A percentile compares a stretch with the other conserved stretches of the same genome.
phyloP scores from a whole-genome alignment of 2,888 invertebrate species.

The Physocephala rufipes region DNA sequence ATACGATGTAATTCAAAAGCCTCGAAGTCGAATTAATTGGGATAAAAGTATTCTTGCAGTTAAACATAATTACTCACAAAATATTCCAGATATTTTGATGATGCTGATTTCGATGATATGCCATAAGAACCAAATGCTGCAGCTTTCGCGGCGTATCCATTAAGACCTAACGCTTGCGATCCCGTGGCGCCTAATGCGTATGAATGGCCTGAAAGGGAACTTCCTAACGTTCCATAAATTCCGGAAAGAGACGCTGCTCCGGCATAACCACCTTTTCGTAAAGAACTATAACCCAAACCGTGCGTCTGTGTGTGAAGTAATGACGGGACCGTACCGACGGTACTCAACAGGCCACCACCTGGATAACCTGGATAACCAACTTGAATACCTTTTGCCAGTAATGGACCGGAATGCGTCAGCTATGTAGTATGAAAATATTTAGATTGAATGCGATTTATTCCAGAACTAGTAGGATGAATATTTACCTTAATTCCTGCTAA shows the following conservation, averaged over 20 bases:
- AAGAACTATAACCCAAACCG: slow-evolving; percentile 2
- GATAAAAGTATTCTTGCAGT: neutral
- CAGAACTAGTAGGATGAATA: slow-evolving; percentile 8
- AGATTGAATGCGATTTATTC: no score
- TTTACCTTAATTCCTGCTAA: slow-evolving; percentile 30
- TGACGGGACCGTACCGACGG: slow-evolving; percentile 45
- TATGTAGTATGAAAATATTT: no score
- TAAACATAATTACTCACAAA: slow-evolving; percentile 68
- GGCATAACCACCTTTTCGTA: slow-evolving; percentile 34
- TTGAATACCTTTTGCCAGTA: neutral
- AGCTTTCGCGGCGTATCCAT: slow-evolving; percentile 63
- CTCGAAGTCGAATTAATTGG: no score
- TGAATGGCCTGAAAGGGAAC: slow-evolving; percentile 50
- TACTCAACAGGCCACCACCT: slow-evolving; percentile 31
- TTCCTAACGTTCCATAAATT: slow-evolving; percentile 57
- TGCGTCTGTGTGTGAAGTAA: neutral
- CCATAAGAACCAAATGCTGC: slow-evolving; percentile 60
- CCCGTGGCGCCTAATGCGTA: slow-evolving; percentile 56
- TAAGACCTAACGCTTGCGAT: slow-evolving; percentile 55
- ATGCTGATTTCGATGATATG: slow-evolving; percentile 62
- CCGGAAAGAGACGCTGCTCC: slow-evolving; percentile 40
- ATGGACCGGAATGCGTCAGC: no score
- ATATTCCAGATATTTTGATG: slow-evolving; percentile 71
- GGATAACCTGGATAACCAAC: neutral
- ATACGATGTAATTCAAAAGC: no score